These are phyloP conservation scores for Graptemys geographica DNA, from an alignment of 2,797 vertebrate genomes.

Conservation along the genomic window DNA sequence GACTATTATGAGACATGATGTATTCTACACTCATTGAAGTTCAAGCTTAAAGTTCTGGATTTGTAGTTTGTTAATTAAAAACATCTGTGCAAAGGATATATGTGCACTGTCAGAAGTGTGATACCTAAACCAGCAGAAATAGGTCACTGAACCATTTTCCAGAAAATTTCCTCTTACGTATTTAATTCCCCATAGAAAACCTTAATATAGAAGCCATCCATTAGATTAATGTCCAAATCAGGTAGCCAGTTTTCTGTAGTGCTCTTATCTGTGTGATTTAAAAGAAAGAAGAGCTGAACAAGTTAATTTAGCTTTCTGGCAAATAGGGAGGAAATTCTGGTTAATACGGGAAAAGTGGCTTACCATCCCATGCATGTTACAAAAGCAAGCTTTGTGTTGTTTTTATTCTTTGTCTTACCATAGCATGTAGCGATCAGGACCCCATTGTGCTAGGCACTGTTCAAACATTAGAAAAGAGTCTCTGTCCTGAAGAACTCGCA, in stretches of 20 bases:
- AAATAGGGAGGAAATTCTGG: background rate
- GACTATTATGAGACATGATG: background rate
- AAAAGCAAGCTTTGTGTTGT: background rate
- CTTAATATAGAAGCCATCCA: conserved; percentile 4
- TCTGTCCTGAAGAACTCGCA: background rate
- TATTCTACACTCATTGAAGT: background rate
- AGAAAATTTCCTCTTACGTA: background rate
- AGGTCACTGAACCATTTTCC: conserved; percentile 37
- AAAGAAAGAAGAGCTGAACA: conserved; percentile 37
- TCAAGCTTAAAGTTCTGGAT: background rate
- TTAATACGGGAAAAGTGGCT: background rate
- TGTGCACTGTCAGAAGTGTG: background rate
- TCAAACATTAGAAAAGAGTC: background rate
- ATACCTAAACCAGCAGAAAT: background rate
- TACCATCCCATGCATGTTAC: background rate
- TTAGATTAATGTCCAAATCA: background rate
- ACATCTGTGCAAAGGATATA: background rate
- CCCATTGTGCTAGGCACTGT: background rate
- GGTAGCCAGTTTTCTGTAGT: background rate
- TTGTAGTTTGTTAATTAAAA: background rate
- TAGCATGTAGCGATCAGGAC: background rate
- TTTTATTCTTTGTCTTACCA: background rate
- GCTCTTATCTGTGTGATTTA: conserved; percentile 26
- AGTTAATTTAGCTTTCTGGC: background rate
- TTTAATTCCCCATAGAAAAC: background rate